These are phyloP conservation scores for Nicator chloris DNA, from an alignment of 2,113 vertebrate species.

Conservation along the genomic window DNA sequence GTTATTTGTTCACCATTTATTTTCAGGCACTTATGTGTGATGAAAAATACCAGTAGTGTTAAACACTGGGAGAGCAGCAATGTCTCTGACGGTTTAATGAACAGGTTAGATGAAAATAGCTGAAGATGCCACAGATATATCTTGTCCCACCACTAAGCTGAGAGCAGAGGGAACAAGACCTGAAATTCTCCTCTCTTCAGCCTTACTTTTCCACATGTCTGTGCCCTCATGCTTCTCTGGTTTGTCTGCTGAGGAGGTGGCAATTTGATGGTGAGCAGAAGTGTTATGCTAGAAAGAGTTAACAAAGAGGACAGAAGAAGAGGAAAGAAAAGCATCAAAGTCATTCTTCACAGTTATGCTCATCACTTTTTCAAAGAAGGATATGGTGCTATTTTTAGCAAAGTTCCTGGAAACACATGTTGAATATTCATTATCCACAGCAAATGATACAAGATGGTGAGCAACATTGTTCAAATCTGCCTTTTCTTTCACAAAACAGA, in stretches of 20 bases:
- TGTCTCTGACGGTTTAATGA: background rate
- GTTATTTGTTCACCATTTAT: background rate
- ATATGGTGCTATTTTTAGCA: background rate
- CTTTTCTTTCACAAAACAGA: background rate
- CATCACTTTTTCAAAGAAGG: slow-evolving; percentile 9
- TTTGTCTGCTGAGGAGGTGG: background rate
- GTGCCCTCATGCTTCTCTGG: background rate
- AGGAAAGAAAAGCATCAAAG: background rate
- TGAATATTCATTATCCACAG: slow-evolving; percentile 18
- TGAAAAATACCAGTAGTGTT: background rate
- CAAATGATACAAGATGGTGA: background rate
- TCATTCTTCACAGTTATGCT: background rate
- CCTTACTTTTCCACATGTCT: background rate
- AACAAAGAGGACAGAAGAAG: background rate
- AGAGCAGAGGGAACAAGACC: background rate
- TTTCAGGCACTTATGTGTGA: background rate
- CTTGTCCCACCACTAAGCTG: background rate
- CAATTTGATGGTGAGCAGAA: background rate
- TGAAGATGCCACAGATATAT: background rate
- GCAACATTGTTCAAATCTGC: background rate
- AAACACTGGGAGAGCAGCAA: background rate
- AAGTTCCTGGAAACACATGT: slow-evolving; percentile 13
- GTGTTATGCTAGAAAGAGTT: background rate
- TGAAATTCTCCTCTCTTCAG: background rate
- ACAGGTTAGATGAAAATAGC: background rate